Conservation (phyloP, 1,140 invertebrate genomes). For the Caerostris darwini region DNA sequence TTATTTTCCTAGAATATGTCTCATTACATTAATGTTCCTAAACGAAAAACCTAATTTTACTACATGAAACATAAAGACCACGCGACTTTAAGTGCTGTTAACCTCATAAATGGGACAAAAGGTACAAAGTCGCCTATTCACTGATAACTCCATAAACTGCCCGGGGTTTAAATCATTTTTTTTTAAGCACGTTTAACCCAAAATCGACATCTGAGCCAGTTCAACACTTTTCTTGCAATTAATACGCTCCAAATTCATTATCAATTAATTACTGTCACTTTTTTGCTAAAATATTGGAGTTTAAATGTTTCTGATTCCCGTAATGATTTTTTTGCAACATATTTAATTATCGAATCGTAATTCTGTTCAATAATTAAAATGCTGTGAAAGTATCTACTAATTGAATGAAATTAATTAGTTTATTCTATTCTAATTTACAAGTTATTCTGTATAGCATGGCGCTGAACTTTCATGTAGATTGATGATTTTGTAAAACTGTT, state of each 20-base stretch:
- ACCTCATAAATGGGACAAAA: background rate
- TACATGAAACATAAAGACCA: background rate
- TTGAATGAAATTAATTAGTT: too few species aligned
- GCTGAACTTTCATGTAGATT: too few species aligned
- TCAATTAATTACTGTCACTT: background rate
- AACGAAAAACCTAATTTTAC: background rate
- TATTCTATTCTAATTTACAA: too few species aligned
- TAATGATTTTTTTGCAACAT: too few species aligned
- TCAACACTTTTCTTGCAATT: slow-evolving; percentile 1
- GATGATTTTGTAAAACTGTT: too few species aligned
- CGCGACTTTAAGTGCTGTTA: background rate
- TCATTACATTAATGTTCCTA: background rate
- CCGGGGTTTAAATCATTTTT: background rate
- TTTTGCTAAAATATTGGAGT: too few species aligned
- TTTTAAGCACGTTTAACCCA: background rate
- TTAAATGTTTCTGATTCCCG: too few species aligned
- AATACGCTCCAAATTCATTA: background rate
- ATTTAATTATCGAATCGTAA: too few species aligned
- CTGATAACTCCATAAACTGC: background rate
- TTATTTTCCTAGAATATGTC: background rate
- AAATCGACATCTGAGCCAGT: background rate
- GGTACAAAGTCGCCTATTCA: slow-evolving; percentile 18
- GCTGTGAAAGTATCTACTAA: too few species aligned
- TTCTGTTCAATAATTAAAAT: too few species aligned
- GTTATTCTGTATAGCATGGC: too few species aligned